phyloP scores from a whole-genome alignment of 2,797 vertebrate species.

The Hybognathus amarus region DNA sequence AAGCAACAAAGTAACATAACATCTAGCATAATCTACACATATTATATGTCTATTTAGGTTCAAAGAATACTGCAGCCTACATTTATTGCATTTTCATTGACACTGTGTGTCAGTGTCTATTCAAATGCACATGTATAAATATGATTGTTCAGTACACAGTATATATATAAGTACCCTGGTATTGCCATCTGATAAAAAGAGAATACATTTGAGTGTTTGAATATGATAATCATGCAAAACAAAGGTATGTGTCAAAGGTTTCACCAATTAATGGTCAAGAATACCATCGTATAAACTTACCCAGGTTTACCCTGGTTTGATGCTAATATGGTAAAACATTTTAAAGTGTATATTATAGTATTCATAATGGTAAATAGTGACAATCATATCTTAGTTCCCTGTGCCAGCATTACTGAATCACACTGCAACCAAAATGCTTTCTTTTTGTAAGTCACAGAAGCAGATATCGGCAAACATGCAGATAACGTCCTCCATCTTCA shows the following conservation, averaged over 20 bases:
- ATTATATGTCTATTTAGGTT: too few species aligned
- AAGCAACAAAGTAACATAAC: background rate
- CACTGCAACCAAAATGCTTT: background rate
- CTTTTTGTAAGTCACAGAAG: background rate
- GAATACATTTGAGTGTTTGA: background rate
- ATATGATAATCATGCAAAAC: background rate
- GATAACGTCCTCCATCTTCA: conserved; percentile 12
- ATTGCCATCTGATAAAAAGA: too few species aligned
- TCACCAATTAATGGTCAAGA: background rate
- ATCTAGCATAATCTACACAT: background rate
- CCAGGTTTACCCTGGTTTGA: background rate
- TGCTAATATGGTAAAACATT: background rate
- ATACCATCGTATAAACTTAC: background rate
- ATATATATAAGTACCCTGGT: too few species aligned
- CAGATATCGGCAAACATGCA: background rate
- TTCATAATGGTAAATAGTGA: background rate
- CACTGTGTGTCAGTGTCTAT: too few species aligned
- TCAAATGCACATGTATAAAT: background rate
- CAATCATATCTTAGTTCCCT: background rate
- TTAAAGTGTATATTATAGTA: background rate
- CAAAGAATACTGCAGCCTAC: too few species aligned
- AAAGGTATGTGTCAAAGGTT: background rate
- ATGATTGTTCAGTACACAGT: background rate
- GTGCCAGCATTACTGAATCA: background rate
- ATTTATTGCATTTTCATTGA: too few species aligned